A percentile compares a stretch with the other conserved stretches of the same genome.
Conservation (phyloP, 2,797 vertebrate genomes). For the Capromys pilorides region DNA sequence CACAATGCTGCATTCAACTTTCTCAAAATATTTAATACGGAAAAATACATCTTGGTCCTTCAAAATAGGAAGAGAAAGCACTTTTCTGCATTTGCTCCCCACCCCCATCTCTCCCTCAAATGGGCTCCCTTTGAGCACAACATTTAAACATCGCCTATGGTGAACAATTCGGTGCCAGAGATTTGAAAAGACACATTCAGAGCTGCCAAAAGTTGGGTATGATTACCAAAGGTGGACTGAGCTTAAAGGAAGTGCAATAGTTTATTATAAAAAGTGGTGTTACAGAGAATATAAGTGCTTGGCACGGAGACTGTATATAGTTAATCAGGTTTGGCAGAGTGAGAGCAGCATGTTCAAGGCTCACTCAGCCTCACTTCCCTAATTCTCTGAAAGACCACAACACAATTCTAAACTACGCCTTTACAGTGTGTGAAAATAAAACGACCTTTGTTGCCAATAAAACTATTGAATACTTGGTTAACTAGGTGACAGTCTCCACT, state of each 20-base stretch:
- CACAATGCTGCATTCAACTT: slow-evolving; percentile 87
- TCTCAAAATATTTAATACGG: slow-evolving; percentile 86
- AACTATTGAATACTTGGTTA: not conserved
- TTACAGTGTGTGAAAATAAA: slow-evolving; percentile 30
- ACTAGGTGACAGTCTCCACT: not conserved
- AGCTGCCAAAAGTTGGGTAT: slow-evolving; percentile 71
- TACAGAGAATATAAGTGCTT: not conserved
- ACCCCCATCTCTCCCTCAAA: slow-evolving; percentile 67
- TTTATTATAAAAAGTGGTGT: slow-evolving; percentile 55
- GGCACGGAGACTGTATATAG: not conserved
- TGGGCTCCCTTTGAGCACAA: slow-evolving; percentile 73
- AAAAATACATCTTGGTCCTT: slow-evolving; percentile 82
- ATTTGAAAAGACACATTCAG: slow-evolving; percentile 77
- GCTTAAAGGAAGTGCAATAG: slow-evolving; percentile 53
- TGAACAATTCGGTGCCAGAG: slow-evolving; percentile 67
- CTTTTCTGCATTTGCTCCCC: slow-evolving; percentile 75
- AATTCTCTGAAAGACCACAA: slow-evolving; percentile 19
- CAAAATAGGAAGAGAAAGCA: slow-evolving; percentile 79
- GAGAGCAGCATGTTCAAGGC: not conserved
- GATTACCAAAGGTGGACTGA: slow-evolving; percentile 68
- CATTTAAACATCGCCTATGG: slow-evolving; percentile 65
- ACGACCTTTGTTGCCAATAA: slow-evolving; percentile 29
- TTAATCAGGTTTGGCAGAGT: not conserved
- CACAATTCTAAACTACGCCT: not conserved
- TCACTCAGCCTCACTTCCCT: not conserved